Conservation (phyloP, 2,888 invertebrate species). For the Drosophila silvestris region DNA sequence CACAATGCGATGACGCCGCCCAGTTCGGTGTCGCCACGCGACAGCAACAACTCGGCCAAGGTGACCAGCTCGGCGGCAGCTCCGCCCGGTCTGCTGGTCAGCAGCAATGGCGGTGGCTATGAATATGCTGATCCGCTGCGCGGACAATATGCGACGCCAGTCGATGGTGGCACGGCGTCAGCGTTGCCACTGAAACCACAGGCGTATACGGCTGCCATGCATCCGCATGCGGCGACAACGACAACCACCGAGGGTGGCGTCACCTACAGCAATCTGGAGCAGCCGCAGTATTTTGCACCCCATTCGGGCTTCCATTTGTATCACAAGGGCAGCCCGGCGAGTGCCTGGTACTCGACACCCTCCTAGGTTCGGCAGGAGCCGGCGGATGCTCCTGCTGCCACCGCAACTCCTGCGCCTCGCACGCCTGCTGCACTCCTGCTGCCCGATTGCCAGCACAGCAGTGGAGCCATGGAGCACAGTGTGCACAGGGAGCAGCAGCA, state of each 20-base stretch:
- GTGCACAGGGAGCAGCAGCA: constrained; percentile 32
- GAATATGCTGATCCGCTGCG: constrained; percentile 89
- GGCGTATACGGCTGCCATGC: constrained; percentile 92
- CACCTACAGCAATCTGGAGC: constrained; percentile 88
- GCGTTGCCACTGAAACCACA: constrained; percentile 95
- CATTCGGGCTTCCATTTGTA: constrained; percentile 94
- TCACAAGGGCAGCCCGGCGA: constrained; percentile 90
- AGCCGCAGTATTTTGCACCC: constrained; percentile 94
- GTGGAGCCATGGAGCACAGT: constrained; percentile 18
- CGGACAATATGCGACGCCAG: constrained; percentile 81
- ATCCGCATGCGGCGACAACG: constrained; percentile 81
- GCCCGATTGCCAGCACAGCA: constrained; percentile 54
- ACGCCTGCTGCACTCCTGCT: constrained; percentile 1
- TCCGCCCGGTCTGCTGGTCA: constrained; percentile 48
- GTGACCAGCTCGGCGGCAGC: constrained; percentile 63
- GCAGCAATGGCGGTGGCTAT: constrained; percentile 85
- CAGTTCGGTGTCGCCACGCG: constrained; percentile 97
- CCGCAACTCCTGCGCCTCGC: background rate
- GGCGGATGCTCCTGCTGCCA: background rate
- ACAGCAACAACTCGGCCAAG: constrained; percentile 88
- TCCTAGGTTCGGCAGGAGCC: constrained; percentile 87
- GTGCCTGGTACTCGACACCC: constrained; percentile 92
- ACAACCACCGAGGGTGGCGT: constrained; percentile 89
- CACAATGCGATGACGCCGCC: constrained; percentile 98
- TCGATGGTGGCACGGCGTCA: constrained; percentile 86